These are phyloP conservation scores for Microhierax caerulescens DNA, from an alignment of 2,797 vertebrate species.

Conservation along the genomic window DNA sequence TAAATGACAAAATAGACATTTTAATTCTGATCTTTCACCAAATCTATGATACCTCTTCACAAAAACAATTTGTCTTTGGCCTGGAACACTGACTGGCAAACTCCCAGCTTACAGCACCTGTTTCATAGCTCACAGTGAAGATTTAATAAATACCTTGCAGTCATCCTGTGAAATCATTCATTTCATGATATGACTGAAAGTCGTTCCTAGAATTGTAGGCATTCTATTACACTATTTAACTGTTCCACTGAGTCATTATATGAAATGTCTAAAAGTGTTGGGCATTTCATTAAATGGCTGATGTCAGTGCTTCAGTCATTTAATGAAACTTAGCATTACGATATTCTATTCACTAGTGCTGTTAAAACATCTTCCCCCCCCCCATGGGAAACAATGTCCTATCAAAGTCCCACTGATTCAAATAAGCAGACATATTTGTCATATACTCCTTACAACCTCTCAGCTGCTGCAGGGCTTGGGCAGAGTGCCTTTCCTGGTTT, in stretches of 20 bases:
- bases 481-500: neutral
- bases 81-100: slow-evolving; percentile 29
- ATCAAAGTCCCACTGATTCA: neutral
- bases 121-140: slow-evolving; percentile 20
- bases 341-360: neutral
- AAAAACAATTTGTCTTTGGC: slow-evolving; percentile 4
- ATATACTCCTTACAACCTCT: neutral
- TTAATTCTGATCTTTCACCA: neutral
- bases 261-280: neutral
- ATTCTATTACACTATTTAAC: slow-evolving; percentile 35
- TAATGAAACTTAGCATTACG: slow-evolving; percentile 1
- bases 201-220: slow-evolving; percentile 4
- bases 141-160: slow-evolving; percentile 37
- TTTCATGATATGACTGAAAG: slow-evolving; percentile 21
- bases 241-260: neutral
- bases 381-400: slow-evolving; percentile 3
- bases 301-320: neutral
- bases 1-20: neutral
- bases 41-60: neutral
- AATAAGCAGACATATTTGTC: slow-evolving; percentile 7
- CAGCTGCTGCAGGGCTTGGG: neutral
- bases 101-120: slow-evolving; percentile 9
- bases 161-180: slow-evolving; percentile 38
- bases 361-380: slow-evolving; percentile 10
- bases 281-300: slow-evolving; percentile 7